A percentile compares a stretch with the other conserved stretches of the same genome.
Evolutionary conservation across 2,113 vertebrate genomes (phyloP).

Genomic region (Sturnira hondurensis): DNA sequence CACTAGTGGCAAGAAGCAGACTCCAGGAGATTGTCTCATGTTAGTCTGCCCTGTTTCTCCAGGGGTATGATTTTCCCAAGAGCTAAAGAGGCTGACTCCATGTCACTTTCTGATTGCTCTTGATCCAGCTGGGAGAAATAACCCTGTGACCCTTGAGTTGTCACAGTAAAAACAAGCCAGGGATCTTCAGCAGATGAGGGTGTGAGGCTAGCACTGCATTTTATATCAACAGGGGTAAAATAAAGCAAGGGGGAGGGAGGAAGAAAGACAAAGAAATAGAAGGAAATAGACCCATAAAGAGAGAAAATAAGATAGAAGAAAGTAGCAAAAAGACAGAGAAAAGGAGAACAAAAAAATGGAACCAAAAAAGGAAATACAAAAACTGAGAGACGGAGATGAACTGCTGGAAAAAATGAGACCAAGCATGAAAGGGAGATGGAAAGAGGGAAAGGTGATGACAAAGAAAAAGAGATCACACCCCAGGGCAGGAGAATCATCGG

Average conservation of each 20-base stretch:
- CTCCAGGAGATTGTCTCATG: background rate
- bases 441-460: background rate
- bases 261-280: background rate
- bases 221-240: background rate
- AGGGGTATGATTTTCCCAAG: no score
- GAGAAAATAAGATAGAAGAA: background rate
- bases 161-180: background rate
- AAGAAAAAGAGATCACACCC: background rate
- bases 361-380: background rate
- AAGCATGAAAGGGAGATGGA: background rate
- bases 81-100: background rate
- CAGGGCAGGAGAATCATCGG: no score
- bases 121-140: background rate
- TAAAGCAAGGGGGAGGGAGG: background rate
- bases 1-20: background rate
- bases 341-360: background rate
- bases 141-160: background rate
- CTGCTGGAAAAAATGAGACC: background rate
- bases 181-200: background rate
- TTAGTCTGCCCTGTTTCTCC: background rate
- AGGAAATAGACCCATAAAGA: background rate
- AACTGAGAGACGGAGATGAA: background rate
- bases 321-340: background rate
- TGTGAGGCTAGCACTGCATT: background rate
- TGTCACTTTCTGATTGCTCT: background rate